These are phyloP conservation scores for Ceratothoa steindachneri DNA, from an alignment of 2,888 invertebrate species.

Conservation along the genomic window DNA sequence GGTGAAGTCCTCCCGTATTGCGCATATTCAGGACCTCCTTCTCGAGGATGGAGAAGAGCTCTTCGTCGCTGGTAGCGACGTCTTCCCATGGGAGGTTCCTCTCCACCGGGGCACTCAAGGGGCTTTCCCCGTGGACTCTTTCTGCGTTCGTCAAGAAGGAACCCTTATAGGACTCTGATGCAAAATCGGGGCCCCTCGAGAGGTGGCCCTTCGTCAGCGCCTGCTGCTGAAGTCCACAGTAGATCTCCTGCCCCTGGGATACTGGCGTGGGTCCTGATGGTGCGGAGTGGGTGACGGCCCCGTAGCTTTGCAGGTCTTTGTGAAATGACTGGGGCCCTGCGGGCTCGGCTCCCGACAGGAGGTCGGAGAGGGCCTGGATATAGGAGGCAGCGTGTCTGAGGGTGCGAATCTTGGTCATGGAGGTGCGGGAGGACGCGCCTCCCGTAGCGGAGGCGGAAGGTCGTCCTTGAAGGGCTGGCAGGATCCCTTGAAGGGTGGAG, in stretches of 20 bases:
- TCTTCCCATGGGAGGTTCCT: neutral
- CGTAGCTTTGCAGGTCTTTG: neutral
- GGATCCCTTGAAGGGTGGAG: conserved; percentile 17
- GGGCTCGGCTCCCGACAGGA: conserved; percentile 15
- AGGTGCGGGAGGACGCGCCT: neutral
- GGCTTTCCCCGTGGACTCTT: neutral
- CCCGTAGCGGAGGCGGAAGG: neutral
- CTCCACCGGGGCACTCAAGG: neutral
- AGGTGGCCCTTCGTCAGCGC: neutral
- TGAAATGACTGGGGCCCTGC: neutral
- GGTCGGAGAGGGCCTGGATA: conserved; percentile 19
- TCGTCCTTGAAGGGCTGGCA: conserved; percentile 5
- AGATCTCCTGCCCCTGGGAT: neutral
- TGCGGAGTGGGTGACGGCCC: neutral
- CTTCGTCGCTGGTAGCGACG: neutral
- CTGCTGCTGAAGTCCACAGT: neutral
- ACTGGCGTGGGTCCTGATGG: neutral
- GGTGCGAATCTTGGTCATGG: conserved; percentile 21
- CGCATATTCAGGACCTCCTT: conserved; percentile 7
- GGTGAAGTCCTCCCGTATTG: neutral
- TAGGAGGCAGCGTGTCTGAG: conserved; percentile 20
- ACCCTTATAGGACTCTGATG: neutral
- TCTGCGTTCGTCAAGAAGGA: neutral
- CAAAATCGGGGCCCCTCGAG: neutral
- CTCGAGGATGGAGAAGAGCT: neutral